phyloP scores from a whole-genome alignment of 2,888 invertebrate genomes.

The Lacanobia oleracea region DNA sequence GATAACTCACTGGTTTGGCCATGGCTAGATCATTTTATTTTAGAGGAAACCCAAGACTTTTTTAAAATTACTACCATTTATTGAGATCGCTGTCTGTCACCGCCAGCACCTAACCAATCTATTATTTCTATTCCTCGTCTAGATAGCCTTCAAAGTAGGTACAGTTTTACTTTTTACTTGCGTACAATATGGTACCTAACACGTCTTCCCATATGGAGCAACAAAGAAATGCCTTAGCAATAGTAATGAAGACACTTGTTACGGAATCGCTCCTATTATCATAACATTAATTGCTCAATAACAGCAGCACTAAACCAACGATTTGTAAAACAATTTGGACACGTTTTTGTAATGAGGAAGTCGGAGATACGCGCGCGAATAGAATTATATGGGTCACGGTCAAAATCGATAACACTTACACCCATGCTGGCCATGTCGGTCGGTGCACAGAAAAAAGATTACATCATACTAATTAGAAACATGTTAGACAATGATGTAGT shows the following conservation, averaged over 20 bases:
- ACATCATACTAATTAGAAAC: conserved; percentile 37
- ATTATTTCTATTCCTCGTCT: background rate
- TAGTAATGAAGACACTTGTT: conserved; percentile 51
- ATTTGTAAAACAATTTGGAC: conserved; percentile 46
- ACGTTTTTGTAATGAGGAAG: conserved; percentile 50
- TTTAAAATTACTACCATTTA: background rate
- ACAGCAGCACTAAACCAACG: conserved; percentile 32
- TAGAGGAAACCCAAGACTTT: too few species aligned
- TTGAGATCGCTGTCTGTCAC: background rate
- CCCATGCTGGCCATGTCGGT: conserved; percentile 46
- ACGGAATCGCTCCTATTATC: conserved; percentile 40
- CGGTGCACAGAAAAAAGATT: conserved; percentile 51
- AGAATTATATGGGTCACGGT: conserved; percentile 77
- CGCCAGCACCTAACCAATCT: background rate
- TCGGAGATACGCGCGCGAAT: conserved; percentile 54
- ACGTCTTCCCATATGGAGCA: conserved; percentile 33
- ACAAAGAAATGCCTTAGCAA: conserved; percentile 54
- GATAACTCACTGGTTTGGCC: too few species aligned
- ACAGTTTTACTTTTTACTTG: conserved; percentile 5
- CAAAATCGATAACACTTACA: conserved; percentile 74
- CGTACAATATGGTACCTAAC: conserved; percentile 9
- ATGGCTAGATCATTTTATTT: too few species aligned
- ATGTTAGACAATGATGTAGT: conserved; percentile 11
- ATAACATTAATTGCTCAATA: conserved; percentile 44
- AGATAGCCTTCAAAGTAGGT: conserved; percentile 7